phyloP scores from a whole-genome alignment of 2,113 vertebrate species.

The Cavia porcellus region DNA sequence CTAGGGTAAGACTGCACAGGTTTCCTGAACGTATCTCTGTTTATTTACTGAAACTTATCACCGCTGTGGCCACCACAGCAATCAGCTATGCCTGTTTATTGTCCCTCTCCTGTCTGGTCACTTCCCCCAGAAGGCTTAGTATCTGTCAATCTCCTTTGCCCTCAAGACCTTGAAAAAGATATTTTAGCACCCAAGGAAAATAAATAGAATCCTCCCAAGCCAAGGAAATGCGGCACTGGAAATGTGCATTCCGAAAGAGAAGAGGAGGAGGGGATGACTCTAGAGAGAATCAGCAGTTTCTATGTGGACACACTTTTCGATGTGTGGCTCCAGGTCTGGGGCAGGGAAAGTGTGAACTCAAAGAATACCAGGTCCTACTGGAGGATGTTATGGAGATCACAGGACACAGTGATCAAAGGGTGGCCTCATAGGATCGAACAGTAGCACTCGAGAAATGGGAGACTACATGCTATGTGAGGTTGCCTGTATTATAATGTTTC shows the following conservation, averaged over 20 bases:
- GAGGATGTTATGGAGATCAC: background rate
- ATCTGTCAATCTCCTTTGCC: slow-evolving; percentile 70
- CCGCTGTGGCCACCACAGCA: background rate
- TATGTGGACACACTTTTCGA: background rate
- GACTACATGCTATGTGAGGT: background rate
- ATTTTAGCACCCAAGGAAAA: slow-evolving; percentile 52
- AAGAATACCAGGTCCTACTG: background rate
- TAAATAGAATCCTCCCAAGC: slow-evolving; percentile 35
- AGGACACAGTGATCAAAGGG: no score
- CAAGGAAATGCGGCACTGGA: background rate
- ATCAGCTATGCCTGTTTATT: background rate
- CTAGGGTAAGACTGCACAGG: background rate
- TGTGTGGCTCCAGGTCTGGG: background rate
- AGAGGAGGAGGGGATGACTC: background rate
- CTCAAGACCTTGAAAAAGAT: slow-evolving; percentile 47
- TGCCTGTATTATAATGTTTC: background rate
- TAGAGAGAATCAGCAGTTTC: background rate
- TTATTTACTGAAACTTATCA: slow-evolving; percentile 62
- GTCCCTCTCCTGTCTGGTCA: slow-evolving; percentile 26
- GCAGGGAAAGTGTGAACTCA: background rate
- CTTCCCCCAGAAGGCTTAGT: slow-evolving; percentile 57
- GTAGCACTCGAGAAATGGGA: background rate
- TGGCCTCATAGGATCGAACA: background rate
- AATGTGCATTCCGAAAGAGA: background rate
- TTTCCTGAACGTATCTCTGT: slow-evolving; percentile 66